Evolutionary conservation across 2,888 invertebrate genomes (phyloP).

Genomic region (Dynastes hyllus): DNA sequence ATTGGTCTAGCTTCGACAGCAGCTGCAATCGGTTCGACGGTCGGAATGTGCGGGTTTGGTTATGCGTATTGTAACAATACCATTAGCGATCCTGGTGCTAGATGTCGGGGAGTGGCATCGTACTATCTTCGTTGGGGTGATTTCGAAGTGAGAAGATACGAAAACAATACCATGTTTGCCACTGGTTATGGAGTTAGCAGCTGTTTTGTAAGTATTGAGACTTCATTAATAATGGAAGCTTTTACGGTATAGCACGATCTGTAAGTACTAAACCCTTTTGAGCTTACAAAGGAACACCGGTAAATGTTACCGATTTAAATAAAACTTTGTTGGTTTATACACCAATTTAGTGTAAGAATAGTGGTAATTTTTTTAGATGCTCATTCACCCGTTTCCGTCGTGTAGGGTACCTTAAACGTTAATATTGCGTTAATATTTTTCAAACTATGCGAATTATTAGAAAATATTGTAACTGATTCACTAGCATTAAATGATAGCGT

Average conservation of each 20-base stretch:
- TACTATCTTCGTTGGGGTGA: neutral
- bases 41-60: constrained; percentile 33
- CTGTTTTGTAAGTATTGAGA: constrained; percentile 23
- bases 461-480: too few relatives aligned
- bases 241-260: neutral
- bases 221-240: neutral
- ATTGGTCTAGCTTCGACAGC: neutral
- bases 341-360: too few relatives aligned
- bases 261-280: neutral
- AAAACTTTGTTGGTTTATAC: too few relatives aligned
- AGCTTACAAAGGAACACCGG: neutral
- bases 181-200: constrained; percentile 25
- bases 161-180: constrained; percentile 14
- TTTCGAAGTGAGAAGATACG: constrained; percentile 5
- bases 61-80: constrained; percentile 33
- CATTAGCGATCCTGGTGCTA: constrained; percentile 13
- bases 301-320: neutral
- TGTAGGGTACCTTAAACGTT: too few relatives aligned
- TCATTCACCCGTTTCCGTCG: neutral
- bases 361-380: neutral
- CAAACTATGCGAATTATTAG: too few relatives aligned
- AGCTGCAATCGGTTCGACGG: neutral
- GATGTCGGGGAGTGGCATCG: constrained; percentile 18
- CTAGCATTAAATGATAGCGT: too few relatives aligned
- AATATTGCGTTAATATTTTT: too few relatives aligned